phyloP scores from a whole-genome alignment of 2,113 vertebrate genomes.

The Bufo gargarizans region DNA sequence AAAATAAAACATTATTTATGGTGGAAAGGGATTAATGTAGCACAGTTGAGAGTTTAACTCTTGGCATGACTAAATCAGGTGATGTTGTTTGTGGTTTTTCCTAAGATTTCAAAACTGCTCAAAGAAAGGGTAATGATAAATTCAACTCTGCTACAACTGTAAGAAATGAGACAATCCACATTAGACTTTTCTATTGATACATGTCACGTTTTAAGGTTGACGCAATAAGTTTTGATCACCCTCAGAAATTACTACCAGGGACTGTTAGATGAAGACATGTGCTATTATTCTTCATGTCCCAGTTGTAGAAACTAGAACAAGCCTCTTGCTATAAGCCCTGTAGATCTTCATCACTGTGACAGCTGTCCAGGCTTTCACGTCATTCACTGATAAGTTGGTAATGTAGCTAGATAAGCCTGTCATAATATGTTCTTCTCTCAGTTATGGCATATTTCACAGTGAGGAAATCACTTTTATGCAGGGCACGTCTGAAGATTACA shows the following conservation, averaged over 20 bases:
- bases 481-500: background rate
- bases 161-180: background rate
- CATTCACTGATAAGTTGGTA: slow-evolving; percentile 12
- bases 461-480: background rate
- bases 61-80: too few relatives aligned
- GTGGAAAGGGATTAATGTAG: too few relatives aligned
- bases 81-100: too few relatives aligned
- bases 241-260: background rate
- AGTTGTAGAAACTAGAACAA: background rate
- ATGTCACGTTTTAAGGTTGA: background rate
- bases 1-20: too few relatives aligned
- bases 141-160: background rate
- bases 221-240: background rate
- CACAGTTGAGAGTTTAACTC: too few relatives aligned
- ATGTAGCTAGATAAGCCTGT: slow-evolving; percentile 36
- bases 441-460: slow-evolving; percentile 12
- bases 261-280: background rate
- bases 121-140: too few relatives aligned
- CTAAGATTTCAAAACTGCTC: too few relatives aligned
- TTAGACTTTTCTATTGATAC: background rate
- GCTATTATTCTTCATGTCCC: slow-evolving; percentile 3
- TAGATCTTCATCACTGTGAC: slow-evolving; percentile 1
- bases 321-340: slow-evolving; percentile 8
- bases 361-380: background rate
- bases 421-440: slow-evolving; percentile 23